Conservation (phyloP, 2,888 invertebrate species). For the Folsomia manolachei region DNA sequence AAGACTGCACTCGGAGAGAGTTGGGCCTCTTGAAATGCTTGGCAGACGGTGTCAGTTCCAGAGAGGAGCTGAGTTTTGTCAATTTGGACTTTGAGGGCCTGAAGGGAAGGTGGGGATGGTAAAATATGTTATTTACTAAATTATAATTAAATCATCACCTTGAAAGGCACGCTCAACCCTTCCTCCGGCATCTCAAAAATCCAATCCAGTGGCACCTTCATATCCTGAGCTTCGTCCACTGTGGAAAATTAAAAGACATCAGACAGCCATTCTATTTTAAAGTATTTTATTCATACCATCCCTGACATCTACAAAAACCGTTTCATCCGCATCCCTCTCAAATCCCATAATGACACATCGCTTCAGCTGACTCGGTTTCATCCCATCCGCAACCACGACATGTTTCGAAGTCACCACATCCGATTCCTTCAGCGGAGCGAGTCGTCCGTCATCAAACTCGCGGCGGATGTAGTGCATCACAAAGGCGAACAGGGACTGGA, state of each 20-base stretch:
- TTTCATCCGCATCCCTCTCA: too few relatives aligned
- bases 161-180: neutral
- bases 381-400: too few relatives aligned
- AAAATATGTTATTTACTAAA: too few relatives aligned
- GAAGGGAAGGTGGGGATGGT: too few relatives aligned
- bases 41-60: neutral
- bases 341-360: too few relatives aligned
- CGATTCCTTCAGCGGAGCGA: neutral
- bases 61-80: neutral
- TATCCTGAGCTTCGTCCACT: neutral
- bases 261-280: too few relatives aligned
- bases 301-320: too few relatives aligned
- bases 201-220: neutral
- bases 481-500: neutral
- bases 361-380: too few relatives aligned
- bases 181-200: neutral
- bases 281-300: too few relatives aligned
- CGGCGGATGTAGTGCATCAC: neutral
- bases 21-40: neutral
- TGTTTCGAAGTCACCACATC: too few relatives aligned
- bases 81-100: neutral
- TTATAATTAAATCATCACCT: too few relatives aligned
- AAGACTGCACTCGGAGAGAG: neutral
- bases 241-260: neutral
- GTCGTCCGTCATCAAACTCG: neutral